Evolutionary conservation across 2,888 invertebrate genomes (phyloP), one percentile per base, ranked within the genome.

Genomic region (Seira sanloemensis): DNA sequence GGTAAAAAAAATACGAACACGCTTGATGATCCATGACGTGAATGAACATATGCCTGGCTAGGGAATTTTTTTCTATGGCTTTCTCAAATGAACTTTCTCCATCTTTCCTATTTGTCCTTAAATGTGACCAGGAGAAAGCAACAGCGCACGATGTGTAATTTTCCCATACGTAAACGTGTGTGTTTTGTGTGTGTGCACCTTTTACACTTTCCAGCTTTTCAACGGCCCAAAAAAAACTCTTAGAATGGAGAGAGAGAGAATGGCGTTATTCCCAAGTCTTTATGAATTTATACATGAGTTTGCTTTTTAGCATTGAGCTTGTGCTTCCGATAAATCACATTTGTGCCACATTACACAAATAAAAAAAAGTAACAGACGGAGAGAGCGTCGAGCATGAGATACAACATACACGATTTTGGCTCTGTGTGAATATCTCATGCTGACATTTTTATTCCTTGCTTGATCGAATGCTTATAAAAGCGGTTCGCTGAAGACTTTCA

Each of bases 21-120:
- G 84, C 78, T 75, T 84, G 84, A 84, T 84, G 84, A 84, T 84
- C 78, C 84, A 65, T 78, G 69, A 84, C 73, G 83, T 71, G 7
- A 62, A 54, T 26, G 46, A 77, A 79, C 75, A 72, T 77, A 37
- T 37, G 37, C 37, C 67, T 65, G 71, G 75, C 71, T 46, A 46
- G 27, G 73, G 16, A 9, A 21, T 50, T n/a, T n/a, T n/a, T n/a
- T n/a, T 16, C 27, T 27, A 21, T 27, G 46, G 12, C n/a, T 25
- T 5, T 68, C 16, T n/a, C n/a, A n/a, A n/a, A n/a, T n/a, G n/a
- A n/a, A n/a, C n/a, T n/a, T n/a, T n/a, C n/a, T n/a, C n/a, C n/a
- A n/a, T n/a, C n/a, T n/a, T n/a, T n/a, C n/a, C n/a, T n/a, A n/a
- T n/a, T n/a, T n/a, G n/a, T n/a, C n/a, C n/a, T n/a, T n/a, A n/a